Percentiles rank a stretch among this genome's conserved stretches.
Conservation (phyloP, 1,140 invertebrate genomes). For the Bradysia coprophila region DNA sequence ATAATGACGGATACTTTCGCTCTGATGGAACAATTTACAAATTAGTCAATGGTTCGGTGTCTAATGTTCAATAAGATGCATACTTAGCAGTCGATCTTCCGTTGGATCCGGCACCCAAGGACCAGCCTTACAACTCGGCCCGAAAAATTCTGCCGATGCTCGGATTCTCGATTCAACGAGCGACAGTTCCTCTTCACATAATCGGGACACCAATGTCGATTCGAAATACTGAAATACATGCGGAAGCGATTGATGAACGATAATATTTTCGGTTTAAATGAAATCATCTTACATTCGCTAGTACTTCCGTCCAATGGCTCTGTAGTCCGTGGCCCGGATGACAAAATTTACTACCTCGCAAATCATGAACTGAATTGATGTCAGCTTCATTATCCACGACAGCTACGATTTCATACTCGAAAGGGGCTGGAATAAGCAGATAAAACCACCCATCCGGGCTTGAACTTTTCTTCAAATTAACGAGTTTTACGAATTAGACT, state of each 20-base stretch:
- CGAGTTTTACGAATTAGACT: constrained; percentile 5
- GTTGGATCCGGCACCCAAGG: constrained; percentile 50
- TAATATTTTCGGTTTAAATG: neutral
- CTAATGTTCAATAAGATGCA: too few relatives aligned
- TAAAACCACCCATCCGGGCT: too few relatives aligned
- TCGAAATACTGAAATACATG: constrained; percentile 44
- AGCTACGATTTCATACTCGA: constrained; percentile 47
- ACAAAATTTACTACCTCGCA: constrained; percentile 47
- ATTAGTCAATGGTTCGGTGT: neutral
- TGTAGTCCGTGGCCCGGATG: constrained; percentile 49
- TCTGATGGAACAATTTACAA: too few relatives aligned
- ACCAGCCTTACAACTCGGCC: constrained; percentile 58
- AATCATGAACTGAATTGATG: constrained; percentile 30
- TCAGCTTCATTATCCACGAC: constrained; percentile 36
- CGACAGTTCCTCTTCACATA: constrained; percentile 41
- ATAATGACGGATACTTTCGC: constrained; percentile 45
- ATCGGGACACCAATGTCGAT: constrained; percentile 39
- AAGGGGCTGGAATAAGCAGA: constrained; percentile 26
- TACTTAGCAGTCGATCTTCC: constrained; percentile 49
- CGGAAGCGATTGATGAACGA: neutral
- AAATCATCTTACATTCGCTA: constrained; percentile 35
- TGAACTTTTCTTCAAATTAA: neutral
- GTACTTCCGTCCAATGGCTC: constrained; percentile 42
- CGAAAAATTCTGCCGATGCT: constrained; percentile 47
- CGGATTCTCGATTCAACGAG: constrained; percentile 51